Evolutionary conservation across 2,797 vertebrate species (phyloP).

Genomic region (Tarsius wallacei): DNA sequence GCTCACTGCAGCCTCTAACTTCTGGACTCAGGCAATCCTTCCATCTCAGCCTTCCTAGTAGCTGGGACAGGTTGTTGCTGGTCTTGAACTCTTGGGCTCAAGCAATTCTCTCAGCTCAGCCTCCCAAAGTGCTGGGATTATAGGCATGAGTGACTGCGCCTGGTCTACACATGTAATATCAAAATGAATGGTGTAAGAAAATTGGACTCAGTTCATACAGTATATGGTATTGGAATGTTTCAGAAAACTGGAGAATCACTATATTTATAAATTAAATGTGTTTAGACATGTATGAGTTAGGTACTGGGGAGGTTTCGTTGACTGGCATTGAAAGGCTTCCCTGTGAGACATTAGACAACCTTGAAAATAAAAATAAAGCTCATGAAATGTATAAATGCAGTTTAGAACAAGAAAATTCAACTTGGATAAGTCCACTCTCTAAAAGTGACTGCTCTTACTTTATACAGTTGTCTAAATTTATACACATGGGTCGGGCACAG

Average conservation of each 20-base stretch:
- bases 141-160: too few species aligned
- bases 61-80: too few species aligned
- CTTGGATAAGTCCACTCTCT: not conserved
- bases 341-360: not conserved
- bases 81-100: too few species aligned
- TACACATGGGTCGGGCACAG: not conserved
- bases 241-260: not conserved
- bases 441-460: not conserved
- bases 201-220: not conserved
- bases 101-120: too few species aligned
- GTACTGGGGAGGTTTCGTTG: not conserved
- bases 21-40: too few species aligned
- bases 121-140: too few species aligned
- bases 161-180: not conserved
- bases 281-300: not conserved
- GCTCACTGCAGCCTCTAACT: too few species aligned
- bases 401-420: not conserved
- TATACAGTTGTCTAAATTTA: not conserved
- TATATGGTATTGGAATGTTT: not conserved
- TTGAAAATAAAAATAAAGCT: conserved; percentile 61
- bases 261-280: not conserved
- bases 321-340: not conserved
- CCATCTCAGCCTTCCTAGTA: too few species aligned
- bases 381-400: not conserved
- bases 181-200: not conserved